Percentiles rank a stretch among this genome's conserved stretches.
phyloP scores from a whole-genome alignment of 64 coral and sea anemone genomes.

The Platygyra sinensis region DNA sequence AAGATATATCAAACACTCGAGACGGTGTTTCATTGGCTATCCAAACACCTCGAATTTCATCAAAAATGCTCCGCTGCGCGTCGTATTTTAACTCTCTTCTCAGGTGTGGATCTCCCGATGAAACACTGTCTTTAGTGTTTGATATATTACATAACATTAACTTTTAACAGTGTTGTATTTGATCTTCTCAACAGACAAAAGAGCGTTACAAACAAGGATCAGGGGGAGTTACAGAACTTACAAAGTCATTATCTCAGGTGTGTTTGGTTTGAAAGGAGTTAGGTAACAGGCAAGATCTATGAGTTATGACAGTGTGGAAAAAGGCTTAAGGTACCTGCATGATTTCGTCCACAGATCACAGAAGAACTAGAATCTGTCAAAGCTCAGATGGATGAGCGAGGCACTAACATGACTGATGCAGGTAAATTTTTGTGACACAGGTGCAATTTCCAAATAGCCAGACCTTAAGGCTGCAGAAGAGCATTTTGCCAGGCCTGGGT shows the following conservation, averaged over 20 bases:
- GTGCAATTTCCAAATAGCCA: no score
- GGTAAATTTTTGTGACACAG: conserved; percentile 11
- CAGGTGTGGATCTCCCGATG: no score
- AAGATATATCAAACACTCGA: no score
- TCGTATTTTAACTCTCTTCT: no score
- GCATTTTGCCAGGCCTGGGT: no score
- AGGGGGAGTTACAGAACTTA: conserved; percentile 94
- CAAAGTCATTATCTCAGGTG: conserved; percentile 88
- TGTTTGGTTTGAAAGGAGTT: neutral
- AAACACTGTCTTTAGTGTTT: no score
- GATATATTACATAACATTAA: no score
- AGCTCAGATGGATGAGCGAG: conserved; percentile 97
- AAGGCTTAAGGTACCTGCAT: neutral
- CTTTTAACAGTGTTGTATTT: neutral
- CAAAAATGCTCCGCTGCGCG: no score
- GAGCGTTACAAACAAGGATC: conserved; percentile 95
- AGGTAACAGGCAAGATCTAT: neutral
- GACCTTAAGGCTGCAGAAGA: no score
- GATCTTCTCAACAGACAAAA: conserved; percentile 68
- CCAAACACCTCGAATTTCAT: no score
- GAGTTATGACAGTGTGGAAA: neutral
- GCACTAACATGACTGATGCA: conserved; percentile 99
- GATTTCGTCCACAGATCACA: conserved; percentile 69
- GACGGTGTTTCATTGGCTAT: no score
- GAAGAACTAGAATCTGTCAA: conserved; percentile 97